Percentiles rank a stretch among this genome's conserved stretches.
These are phyloP conservation scores for Psittacara wagleri DNA, from an alignment of 2,113 vertebrate genomes.

Conservation along the genomic window DNA sequence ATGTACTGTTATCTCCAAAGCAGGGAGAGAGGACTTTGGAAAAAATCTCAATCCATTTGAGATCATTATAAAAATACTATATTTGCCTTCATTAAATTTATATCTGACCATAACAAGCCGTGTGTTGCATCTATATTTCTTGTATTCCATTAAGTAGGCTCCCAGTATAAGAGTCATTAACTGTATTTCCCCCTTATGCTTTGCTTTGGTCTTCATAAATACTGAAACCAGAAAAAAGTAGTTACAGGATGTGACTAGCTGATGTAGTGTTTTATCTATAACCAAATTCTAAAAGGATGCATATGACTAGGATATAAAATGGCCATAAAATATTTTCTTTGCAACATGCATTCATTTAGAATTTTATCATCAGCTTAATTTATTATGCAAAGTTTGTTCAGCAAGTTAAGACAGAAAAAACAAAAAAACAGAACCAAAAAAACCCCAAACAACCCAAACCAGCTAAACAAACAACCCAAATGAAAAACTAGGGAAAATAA, in stretches of 20 bases:
- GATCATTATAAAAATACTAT: neutral
- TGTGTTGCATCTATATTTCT: neutral
- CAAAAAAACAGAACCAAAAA: neutral
- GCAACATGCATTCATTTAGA: neutral
- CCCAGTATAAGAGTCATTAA: neutral
- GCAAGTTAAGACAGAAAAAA: neutral
- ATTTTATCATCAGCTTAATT: neutral
- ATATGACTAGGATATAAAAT: neutral
- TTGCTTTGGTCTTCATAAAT: neutral
- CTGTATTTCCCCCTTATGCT: neutral
- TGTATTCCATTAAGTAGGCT: neutral
- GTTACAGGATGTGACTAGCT: neutral
- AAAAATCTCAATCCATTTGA: neutral
- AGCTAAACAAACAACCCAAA: neutral
- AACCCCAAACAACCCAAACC: accelerated
- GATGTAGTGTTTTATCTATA: neutral
- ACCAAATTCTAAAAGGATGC: neutral
- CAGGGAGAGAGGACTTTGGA: neutral
- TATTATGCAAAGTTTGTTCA: neutral
- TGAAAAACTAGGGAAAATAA: neutral
- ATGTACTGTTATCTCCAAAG: neutral
- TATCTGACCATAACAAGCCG: neutral
- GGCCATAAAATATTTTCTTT: neutral
- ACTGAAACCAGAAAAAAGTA: neutral
- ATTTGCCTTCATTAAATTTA: neutral